Evolutionary conservation across 2,888 invertebrate genomes (phyloP).

Genomic region (Caenorhabditis angaria): DNA sequence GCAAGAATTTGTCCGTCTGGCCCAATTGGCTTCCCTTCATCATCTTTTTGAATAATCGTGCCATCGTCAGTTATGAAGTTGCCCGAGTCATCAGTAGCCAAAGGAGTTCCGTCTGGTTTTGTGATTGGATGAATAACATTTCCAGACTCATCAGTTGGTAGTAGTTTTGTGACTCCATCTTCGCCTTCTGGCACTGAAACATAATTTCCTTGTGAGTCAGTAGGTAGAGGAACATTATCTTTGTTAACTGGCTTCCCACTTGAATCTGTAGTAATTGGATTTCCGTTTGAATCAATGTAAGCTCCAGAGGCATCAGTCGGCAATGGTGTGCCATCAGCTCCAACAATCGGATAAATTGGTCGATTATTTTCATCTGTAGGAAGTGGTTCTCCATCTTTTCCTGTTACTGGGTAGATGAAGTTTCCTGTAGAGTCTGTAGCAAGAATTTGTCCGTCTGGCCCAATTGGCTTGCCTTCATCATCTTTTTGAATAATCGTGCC

Average conservation of each 20-base stretch:
- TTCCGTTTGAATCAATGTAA: slow-evolving; percentile 40
- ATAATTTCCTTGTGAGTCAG: slow-evolving; percentile 39
- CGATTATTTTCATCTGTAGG: slow-evolving; percentile 31
- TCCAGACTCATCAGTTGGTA: slow-evolving; percentile 38
- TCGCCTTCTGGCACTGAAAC: slow-evolving; percentile 29
- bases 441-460: slow-evolving; percentile 41
- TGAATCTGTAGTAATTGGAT: slow-evolving; percentile 29
- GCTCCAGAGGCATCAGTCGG: slow-evolving; percentile 37
- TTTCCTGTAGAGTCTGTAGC: slow-evolving; percentile 29
- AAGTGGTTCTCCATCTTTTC: slow-evolving; percentile 33
- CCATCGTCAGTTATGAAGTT: slow-evolving; percentile 36
- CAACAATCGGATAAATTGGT: slow-evolving; percentile 30
- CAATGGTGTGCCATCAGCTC: slow-evolving; percentile 34
- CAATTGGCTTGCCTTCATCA: slow-evolving; percentile 38
- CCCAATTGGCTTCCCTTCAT: slow-evolving; percentile 50
- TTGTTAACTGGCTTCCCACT: slow-evolving; percentile 34
- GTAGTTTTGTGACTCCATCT: slow-evolving; percentile 14
- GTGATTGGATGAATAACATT: slow-evolving; percentile 34
- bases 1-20: slow-evolving; percentile 37
- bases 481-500: slow-evolving; percentile 37
- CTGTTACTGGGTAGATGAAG: slow-evolving; percentile 17
- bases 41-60: slow-evolving; percentile 33
- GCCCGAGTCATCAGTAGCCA: slow-evolving; percentile 41
- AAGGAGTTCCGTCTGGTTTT: slow-evolving; percentile 38
- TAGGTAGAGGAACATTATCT: slow-evolving; percentile 46